Evolutionary conservation across 2,113 vertebrate genomes (phyloP), one percentile per base, ranked within the genome.

Genomic region (Dromas ardeola): DNA sequence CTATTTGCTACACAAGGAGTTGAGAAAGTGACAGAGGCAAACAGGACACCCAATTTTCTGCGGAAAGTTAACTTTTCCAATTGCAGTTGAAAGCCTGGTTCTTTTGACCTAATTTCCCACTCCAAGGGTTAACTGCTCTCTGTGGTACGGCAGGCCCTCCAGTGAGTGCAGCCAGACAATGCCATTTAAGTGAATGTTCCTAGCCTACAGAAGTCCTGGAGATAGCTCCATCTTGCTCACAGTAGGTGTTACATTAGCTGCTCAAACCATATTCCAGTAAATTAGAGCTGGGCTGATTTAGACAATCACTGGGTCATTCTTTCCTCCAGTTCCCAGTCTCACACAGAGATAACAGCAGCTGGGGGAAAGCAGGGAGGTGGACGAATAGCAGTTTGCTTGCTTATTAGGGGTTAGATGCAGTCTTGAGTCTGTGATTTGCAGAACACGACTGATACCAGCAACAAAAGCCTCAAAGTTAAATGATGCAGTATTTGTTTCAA

Each of bases 231-330:
- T 98, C 98, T 98, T 97, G 88, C 52, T 96, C 98, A 69, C 98
- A 98, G 98, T 92, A 26, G 98, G 98, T 95, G 98, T 97, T 83
- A 93, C 97, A 97, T 98, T 98, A 98, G 97, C 96, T 63, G 98
- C 98, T 98, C 97, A 97, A 98, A 98, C 98, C 97, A 94, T 97
- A 98, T 98, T 98, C 97, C 97, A 84, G 95, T 97, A 98, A 98
- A 98, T 98, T 98, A 98, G 98, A 98, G 97, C 97, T 72, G 94
- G 97, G 94, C 97, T 98, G 98, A 97, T 88, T 97, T 97, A 93
- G 80, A 97, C 98, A 98, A 98, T 98, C 98, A 98, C 79, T 86
- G 97, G 98, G 98, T 98, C 98, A 98, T 98, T 98, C 96, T 97
- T 98, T 34, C 95, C 95, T 97, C 92, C 65, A 73, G 95, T 97